Conservation (phyloP, 1,140 invertebrate genomes). For the Apis cerana region DNA sequence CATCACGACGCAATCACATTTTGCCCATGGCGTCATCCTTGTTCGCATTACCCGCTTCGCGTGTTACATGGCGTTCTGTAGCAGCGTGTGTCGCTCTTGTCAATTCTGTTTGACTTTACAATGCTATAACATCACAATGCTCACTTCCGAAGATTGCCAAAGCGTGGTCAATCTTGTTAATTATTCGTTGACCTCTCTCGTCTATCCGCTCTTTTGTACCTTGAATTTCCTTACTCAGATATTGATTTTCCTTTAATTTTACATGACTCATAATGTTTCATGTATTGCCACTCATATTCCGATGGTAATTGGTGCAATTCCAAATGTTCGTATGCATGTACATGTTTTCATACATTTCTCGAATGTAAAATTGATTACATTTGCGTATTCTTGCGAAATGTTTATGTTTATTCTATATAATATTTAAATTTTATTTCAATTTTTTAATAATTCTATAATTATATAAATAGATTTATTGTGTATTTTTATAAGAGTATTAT, state of each 20-base stretch:
- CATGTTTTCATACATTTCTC: constrained; percentile 2
- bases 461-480: neutral
- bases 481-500: neutral
- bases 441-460: neutral
- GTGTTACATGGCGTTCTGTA: constrained; percentile 45
- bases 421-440: neutral
- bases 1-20: constrained; percentile 28
- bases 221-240: constrained; percentile 32
- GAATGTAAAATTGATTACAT: neutral
- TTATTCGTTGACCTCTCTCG: neutral
- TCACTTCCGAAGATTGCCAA: neutral
- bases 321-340: neutral
- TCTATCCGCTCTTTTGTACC: neutral
- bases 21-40: constrained; percentile 49
- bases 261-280: constrained; percentile 4
- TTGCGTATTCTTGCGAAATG: constrained; percentile 15
- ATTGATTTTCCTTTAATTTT: constrained; percentile 56
- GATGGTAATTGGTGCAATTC: neutral
- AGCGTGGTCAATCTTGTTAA: neutral
- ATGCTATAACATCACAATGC: constrained; percentile 6
- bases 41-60: constrained; percentile 47
- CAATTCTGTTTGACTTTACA: constrained; percentile 18
- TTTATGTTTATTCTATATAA: neutral
- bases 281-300: neutral
- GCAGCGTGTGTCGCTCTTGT: constrained; percentile 35